These are phyloP conservation scores for Oreortyx pictus DNA, from an alignment of 2,797 vertebrate genomes.

Conservation along the genomic window DNA sequence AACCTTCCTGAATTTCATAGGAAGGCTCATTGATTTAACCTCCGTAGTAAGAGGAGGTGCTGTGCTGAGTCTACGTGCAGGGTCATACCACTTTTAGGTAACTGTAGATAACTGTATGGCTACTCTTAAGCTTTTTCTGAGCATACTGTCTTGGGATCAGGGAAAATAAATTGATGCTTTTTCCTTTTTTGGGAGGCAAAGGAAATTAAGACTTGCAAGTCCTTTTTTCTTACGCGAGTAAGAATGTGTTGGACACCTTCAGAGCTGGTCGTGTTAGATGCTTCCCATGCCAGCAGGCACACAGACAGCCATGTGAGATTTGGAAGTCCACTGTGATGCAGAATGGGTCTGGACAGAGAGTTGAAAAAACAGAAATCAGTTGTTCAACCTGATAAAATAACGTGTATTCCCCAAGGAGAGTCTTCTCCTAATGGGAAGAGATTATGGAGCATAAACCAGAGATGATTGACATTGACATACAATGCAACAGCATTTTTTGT, in stretches of 20 bases:
- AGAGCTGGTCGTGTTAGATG: neutral
- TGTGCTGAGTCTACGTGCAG: neutral
- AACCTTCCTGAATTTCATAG: neutral
- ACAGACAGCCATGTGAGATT: slow-evolving; percentile 20
- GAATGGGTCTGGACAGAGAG: slow-evolving; percentile 34
- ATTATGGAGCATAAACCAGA: slow-evolving; percentile 23
- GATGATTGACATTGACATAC: neutral
- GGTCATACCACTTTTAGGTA: neutral
- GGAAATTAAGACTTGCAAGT: neutral
- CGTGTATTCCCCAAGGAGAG: slow-evolving; percentile 29
- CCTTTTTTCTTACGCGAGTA: neutral
- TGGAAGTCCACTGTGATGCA: slow-evolving; percentile 11
- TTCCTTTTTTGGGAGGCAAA: neutral
- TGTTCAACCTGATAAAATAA: slow-evolving; percentile 68
- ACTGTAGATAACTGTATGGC: neutral
- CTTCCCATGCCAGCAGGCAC: slow-evolving; percentile 25
- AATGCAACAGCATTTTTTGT: slow-evolving; percentile 17
- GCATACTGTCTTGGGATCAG: neutral
- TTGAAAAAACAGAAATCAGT: slow-evolving; percentile 36
- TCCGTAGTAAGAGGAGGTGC: neutral
- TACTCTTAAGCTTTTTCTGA: neutral
- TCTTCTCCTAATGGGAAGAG: slow-evolving; percentile 11
- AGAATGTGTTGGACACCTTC: slow-evolving; percentile 33
- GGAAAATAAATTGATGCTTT: neutral
- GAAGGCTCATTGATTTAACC: neutral